phyloP scores from a whole-genome alignment of 2,888 invertebrate genomes.

The Drosophila leonis region DNA sequence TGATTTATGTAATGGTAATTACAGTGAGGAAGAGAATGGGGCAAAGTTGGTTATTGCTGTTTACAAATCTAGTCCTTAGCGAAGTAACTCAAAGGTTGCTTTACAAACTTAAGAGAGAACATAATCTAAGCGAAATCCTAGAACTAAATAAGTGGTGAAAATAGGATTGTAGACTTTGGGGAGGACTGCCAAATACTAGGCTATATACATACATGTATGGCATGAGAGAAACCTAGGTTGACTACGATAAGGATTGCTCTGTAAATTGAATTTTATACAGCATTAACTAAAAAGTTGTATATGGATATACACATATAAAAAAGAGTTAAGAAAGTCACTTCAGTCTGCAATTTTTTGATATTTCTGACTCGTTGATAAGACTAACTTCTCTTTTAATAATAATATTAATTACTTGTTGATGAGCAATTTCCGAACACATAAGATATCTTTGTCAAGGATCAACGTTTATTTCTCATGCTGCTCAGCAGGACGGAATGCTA shows the following conservation, averaged over 20 bases:
- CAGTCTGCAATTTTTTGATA: neutral
- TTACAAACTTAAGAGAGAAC: neutral
- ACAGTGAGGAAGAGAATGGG: constrained; percentile 25
- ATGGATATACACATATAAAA: neutral
- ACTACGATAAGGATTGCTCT: neutral
- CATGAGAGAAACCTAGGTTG: no score
- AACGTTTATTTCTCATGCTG: constrained; percentile 14
- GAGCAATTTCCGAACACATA: neutral
- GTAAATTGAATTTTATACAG: neutral
- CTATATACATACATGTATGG: no score
- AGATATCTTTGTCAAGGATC: neutral
- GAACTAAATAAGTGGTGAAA: neutral
- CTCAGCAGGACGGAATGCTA: constrained; percentile 40
- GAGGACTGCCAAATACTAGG: no score
- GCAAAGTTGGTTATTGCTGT: neutral
- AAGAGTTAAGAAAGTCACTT: no score
- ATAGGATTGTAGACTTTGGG: neutral
- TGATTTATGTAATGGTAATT: constrained; percentile 81
- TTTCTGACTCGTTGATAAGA: neutral
- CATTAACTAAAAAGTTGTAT: neutral
- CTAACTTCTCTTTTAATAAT: neutral
- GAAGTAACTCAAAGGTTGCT: constrained; percentile 29
- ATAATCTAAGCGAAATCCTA: neutral
- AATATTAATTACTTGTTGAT: neutral
- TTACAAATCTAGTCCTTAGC: constrained; percentile 10